Base-by-base conservation (phyloP, 2,797 vertebrate species). In the Pseudopleuronectes americanus region DNA sequence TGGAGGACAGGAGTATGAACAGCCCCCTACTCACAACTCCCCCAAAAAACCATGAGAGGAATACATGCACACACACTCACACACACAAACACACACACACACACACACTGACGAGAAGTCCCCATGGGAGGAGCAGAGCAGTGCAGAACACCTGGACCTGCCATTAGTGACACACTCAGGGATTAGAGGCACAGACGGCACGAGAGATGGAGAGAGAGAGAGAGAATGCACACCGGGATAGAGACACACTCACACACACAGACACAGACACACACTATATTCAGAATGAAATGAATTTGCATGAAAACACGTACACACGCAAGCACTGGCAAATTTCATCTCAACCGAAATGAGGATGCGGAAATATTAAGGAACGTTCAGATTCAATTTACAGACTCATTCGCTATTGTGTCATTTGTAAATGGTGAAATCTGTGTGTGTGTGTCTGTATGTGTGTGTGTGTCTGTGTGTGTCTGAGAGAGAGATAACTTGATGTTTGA, bases 121-220 rank as follows among this genome's bases (percentile, higher is more conserved):
- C 91, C 90, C 74, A 9, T 60, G 92, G 93, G 90, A 81, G 84
- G 79, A 71, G 86, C 74, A 68, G 86, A 90, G 88, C 91, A 83
- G 92, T 92, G 92, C 91, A 88, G 88, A 95, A 95, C 93, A 95
- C 93, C 94, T 95, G 94, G 93, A 94, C 94, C 93, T 93, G 93
- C 92, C 93, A 94, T 94, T 94, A 94, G 91, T 93, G 92, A 90
- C 91, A 93, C 86, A 92, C 90, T 89, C 84, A 83, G 93, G 90
- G 92, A 93, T 90, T 90, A 89, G 84, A 89, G 79, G 90, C 91
- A 92, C 94, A 93, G 91, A 94, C 93, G 92, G 92, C 80, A 80
- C 85, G 88, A 90, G 84, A 86, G 77, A 81, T 57, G 74, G 47
- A 48, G 19, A 48, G 47, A 72, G 26, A 72, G 24, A 26, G 72